Percentiles rank a stretch among this genome's conserved stretches.
Conservation (phyloP, 2,888 invertebrate genomes). For the Microplitis manilae region DNA sequence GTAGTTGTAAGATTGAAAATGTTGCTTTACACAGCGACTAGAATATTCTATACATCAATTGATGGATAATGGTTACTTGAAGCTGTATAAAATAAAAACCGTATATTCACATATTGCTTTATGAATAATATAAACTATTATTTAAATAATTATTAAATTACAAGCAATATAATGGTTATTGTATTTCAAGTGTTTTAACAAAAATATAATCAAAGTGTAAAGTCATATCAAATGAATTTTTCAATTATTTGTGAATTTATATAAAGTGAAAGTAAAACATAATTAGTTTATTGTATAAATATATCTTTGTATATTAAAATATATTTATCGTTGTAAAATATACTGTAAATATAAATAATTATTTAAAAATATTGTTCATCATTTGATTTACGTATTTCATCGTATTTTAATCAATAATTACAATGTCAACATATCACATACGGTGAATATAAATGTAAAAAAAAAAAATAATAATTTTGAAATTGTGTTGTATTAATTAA, state of each 20-base stretch:
- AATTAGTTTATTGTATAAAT: not conserved
- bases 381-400: slow-evolving; percentile 39
- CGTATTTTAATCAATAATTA: slow-evolving; percentile 34
- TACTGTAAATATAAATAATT: not conserved
- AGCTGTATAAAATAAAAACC: not conserved
- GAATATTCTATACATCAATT: slow-evolving; percentile 10
- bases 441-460: not conserved
- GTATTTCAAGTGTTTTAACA: not conserved
- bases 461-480: not conserved
- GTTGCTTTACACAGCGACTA: not conserved
- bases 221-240: not conserved
- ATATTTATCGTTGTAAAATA: not conserved
- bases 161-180: not conserved
- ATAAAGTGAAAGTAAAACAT: not conserved
- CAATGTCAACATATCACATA: not conserved
- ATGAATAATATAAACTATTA: not conserved
- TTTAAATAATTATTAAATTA: not conserved
- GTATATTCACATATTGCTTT: no score
- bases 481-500: not conserved
- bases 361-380: not conserved
- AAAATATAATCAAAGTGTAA: not conserved
- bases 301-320: not conserved
- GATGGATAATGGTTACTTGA: slow-evolving; percentile 4
- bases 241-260: not conserved
- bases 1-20: slow-evolving; percentile 6